Evolutionary conservation across 1,140 invertebrate species (phyloP).

Genomic region (Cecropterus lyciades): DNA sequence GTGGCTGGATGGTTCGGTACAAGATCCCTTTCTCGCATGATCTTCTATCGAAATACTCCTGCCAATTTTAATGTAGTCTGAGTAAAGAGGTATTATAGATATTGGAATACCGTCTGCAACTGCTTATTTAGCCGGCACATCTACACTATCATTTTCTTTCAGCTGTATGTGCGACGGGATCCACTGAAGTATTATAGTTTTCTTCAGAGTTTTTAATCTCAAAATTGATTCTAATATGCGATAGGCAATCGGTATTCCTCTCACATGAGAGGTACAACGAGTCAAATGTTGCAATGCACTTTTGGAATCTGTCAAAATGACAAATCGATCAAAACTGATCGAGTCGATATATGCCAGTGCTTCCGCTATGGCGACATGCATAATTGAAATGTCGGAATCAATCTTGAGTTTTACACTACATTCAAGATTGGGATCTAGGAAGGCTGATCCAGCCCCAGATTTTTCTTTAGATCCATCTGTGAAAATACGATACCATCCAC

Average conservation of each 20-base stretch:
- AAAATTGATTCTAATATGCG: constrained; percentile 34
- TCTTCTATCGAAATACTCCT: constrained; percentile 25
- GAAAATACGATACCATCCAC: constrained; percentile 1
- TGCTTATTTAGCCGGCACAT: constrained; percentile 29
- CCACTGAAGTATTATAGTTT: constrained; percentile 32
- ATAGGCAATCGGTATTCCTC: constrained; percentile 43
- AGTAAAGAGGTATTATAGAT: background rate
- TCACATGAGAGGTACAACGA: constrained; percentile 38
- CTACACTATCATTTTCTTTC: constrained; percentile 24
- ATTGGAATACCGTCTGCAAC: background rate
- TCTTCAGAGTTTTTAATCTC: constrained; percentile 8
- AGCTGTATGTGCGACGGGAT: constrained; percentile 34
- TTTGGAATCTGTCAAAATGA: constrained; percentile 44
- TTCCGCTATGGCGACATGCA: constrained; percentile 20
- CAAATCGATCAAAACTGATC: constrained; percentile 32
- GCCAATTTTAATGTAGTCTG: constrained; percentile 5
- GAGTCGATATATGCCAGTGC: constrained; percentile 7
- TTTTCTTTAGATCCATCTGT: constrained; percentile 28
- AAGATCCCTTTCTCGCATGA: constrained; percentile 21
- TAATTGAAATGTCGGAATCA: constrained; percentile 31
- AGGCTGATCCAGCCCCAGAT: constrained; percentile 4
- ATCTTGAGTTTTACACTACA: constrained; percentile 15
- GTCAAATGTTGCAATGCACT: constrained; percentile 41
- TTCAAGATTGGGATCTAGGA: constrained; percentile 5
- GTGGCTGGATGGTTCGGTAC: constrained; percentile 19